Conservation (phyloP, 2,113 vertebrate genomes). For the Oenanthe melanoleuca region DNA sequence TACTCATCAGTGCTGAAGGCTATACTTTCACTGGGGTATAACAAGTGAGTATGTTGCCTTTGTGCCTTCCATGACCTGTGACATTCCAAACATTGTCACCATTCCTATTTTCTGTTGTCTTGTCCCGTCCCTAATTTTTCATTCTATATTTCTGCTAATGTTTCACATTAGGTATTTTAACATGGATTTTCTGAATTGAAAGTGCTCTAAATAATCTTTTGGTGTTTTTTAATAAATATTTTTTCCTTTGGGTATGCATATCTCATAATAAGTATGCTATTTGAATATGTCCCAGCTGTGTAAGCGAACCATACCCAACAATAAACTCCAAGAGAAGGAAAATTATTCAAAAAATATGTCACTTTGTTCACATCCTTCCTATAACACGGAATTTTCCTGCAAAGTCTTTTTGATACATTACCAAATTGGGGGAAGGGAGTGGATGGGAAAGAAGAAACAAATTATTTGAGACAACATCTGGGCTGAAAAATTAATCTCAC, state of each 20-base stretch:
- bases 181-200: neutral
- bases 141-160: neutral
- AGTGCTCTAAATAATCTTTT: neutral
- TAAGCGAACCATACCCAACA: neutral
- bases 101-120: neutral
- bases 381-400: neutral
- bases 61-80: neutral
- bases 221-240: neutral
- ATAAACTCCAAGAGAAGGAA: neutral
- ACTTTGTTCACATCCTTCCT: neutral
- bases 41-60: neutral
- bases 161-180: neutral
- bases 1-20: neutral
- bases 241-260: neutral
- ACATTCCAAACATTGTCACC: neutral
- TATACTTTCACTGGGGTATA: neutral
- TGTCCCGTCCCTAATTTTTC: neutral
- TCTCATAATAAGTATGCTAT: neutral
- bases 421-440: accelerated
- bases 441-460: neutral
- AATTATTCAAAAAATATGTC: neutral
- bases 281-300: neutral
- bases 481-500: neutral
- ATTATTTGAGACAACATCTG: neutral
- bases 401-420: neutral